Evolutionary conservation across 2,888 invertebrate genomes (phyloP).

Genomic region (Meliscaeva auricollis): DNA sequence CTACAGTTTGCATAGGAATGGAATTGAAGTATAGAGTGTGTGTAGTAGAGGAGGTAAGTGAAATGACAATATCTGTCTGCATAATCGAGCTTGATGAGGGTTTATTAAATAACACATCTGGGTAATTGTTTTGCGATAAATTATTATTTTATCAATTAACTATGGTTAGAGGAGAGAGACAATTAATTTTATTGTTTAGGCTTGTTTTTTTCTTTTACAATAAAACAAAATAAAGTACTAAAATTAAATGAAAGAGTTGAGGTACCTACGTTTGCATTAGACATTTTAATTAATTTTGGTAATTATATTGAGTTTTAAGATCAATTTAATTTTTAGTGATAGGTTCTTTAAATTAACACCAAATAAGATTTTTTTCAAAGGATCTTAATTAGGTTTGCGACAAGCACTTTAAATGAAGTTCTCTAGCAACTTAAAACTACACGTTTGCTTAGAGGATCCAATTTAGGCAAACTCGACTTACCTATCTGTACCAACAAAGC

Average conservation of each 20-base stretch:
- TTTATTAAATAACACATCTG: constrained; percentile 51
- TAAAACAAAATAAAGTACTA: background rate
- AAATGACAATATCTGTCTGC: constrained; percentile 59
- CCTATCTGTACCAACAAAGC: too few species aligned
- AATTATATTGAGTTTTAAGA: background rate
- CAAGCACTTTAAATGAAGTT: too few species aligned
- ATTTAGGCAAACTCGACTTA: too few species aligned
- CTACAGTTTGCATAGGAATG: background rate
- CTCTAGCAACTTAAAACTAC: too few species aligned
- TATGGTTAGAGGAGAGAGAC: background rate
- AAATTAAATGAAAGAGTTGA: background rate
- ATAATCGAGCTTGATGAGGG: constrained; percentile 62
- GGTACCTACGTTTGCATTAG: background rate
- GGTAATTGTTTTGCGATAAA: constrained; percentile 68
- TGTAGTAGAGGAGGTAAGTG: background rate
- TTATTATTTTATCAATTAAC: constrained; percentile 44
- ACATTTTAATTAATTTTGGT: background rate
- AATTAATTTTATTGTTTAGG: background rate
- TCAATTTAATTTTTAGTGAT: constrained; percentile 1
- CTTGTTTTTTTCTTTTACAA: background rate
- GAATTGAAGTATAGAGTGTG: background rate
- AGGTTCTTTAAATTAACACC: too few species aligned
- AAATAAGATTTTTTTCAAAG: too few species aligned
- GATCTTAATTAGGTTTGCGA: too few species aligned
- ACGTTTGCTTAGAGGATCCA: too few species aligned